Percentiles rank a stretch among this genome's conserved stretches.
These are phyloP conservation scores for Coilia nasus DNA, from an alignment of 2,797 vertebrate species.

Conservation along the genomic window DNA sequence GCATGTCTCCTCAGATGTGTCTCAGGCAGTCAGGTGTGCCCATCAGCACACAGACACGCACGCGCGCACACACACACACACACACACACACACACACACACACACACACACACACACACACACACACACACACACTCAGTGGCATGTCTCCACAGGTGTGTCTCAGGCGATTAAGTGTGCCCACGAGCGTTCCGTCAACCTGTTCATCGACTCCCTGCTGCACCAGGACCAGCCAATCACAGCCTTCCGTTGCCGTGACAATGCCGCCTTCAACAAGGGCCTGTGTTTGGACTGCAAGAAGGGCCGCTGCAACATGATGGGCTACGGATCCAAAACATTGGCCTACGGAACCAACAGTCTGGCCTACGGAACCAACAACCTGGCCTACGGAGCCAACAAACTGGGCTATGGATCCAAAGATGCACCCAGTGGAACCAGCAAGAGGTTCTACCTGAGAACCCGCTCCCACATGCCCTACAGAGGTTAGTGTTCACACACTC, in stretches of 20 bases:
- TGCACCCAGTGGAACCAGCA: conserved; percentile 27
- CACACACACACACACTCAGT: too few relatives aligned
- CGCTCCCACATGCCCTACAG: conserved; percentile 75
- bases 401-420: too few relatives aligned
- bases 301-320: conserved; percentile 78
- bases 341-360: too few relatives aligned
- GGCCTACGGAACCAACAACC: too few relatives aligned
- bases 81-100: too few relatives aligned
- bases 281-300: conserved; percentile 80
- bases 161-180: conserved; percentile 80
- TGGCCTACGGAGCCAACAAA: too few relatives aligned
- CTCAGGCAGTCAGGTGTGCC: too few relatives aligned
- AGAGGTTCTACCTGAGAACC: conserved; percentile 76
- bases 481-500: conserved; percentile 65
- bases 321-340: conserved; percentile 69
- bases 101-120: too few relatives aligned
- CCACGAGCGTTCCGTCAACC: conserved; percentile 81
- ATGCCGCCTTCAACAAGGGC: conserved; percentile 78
- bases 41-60: too few relatives aligned
- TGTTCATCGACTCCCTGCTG: conserved; percentile 81
- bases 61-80: not conserved
- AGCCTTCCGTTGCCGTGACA: conserved; percentile 77
- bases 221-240: conserved; percentile 69
- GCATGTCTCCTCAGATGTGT: not conserved
- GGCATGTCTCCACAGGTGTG: conserved; percentile 45